phyloP scores from a whole-genome alignment of 2,888 invertebrate genomes.

The Drosophila lacicola region DNA sequence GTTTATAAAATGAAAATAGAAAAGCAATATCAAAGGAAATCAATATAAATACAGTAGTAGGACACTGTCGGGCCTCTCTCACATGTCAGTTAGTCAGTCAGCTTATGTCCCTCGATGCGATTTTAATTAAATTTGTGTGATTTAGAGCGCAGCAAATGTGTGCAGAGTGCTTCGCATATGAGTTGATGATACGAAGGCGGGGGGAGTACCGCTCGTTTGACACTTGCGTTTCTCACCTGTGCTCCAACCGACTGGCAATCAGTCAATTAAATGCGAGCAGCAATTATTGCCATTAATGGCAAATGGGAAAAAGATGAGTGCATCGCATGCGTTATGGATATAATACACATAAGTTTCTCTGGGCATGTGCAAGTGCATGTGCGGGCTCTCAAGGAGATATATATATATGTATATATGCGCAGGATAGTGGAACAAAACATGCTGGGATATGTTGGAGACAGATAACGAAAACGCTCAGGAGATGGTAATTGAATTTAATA shows the following conservation, averaged over 20 bases:
- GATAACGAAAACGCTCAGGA: constrained; percentile 28
- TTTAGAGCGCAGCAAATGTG: constrained; percentile 71
- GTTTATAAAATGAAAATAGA: constrained; percentile 26
- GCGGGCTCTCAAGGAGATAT: not conserved
- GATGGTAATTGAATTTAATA: constrained; percentile 1
- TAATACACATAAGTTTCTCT: not conserved
- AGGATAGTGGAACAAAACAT: constrained; percentile 19
- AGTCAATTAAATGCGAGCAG: constrained; percentile 74
- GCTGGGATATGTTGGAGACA: not conserved
- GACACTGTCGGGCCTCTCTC: constrained; percentile 2
- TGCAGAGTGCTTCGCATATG: constrained; percentile 19
- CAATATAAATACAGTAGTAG: constrained; percentile 16
- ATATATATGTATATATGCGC: not conserved
- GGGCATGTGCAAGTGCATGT: not conserved
- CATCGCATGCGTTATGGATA: constrained; percentile 41
- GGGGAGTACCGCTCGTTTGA: constrained; percentile 41
- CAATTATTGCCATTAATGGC: constrained; percentile 64
- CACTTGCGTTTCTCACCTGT: constrained; percentile 54
- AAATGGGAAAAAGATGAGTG: constrained; percentile 57
- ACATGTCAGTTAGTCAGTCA: constrained; percentile 26
- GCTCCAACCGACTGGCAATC: constrained; percentile 51
- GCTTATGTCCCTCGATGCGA: constrained; percentile 45
- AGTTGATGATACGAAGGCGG: not conserved
- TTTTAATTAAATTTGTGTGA: constrained; percentile 78
- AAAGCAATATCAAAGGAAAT: constrained; percentile 42